Conservation (phyloP, 2,888 invertebrate species). For the Nasonia oneida region DNA sequence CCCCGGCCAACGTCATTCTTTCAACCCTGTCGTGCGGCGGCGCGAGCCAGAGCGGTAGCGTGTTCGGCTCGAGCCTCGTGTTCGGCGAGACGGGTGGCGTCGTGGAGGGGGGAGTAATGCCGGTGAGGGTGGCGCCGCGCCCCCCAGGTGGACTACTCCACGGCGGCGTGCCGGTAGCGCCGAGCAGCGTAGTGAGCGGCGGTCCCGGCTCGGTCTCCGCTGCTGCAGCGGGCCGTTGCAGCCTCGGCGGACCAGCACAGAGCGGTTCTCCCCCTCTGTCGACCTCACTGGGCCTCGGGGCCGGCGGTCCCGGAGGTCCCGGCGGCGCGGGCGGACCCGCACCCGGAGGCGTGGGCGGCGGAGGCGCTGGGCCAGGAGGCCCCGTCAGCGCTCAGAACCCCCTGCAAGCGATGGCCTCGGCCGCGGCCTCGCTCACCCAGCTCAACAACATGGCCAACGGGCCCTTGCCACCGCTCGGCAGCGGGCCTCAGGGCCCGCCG, state of each 20-base stretch:
- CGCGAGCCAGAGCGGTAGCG: slow-evolving; percentile 63
- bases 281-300: slow-evolving; percentile 71
- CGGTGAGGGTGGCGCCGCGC: slow-evolving; percentile 82
- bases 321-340: slow-evolving; percentile 35
- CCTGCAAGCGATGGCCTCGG: slow-evolving; percentile 77
- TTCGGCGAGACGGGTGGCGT: slow-evolving; percentile 75
- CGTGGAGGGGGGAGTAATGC: slow-evolving; percentile 79
- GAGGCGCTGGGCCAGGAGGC: slow-evolving; percentile 79
- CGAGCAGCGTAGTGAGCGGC: slow-evolving; percentile 83
- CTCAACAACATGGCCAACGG: slow-evolving; percentile 78
- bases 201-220: slow-evolving; percentile 77
- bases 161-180: slow-evolving; percentile 83
- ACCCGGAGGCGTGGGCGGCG: slow-evolving; percentile 77
- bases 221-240: slow-evolving; percentile 81
- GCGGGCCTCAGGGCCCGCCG: slow-evolving; percentile 73
- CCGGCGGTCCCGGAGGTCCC: slow-evolving; percentile 63
- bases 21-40: slow-evolving; percentile 61
- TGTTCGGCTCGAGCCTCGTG: slow-evolving; percentile 67
- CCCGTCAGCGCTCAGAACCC: slow-evolving; percentile 71
- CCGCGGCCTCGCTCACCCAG: slow-evolving; percentile 76
- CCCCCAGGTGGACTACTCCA: slow-evolving; percentile 84
- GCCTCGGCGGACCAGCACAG: slow-evolving; percentile 80
- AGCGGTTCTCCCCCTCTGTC: slow-evolving; percentile 75
- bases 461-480: slow-evolving; percentile 75
- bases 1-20: slow-evolving; percentile 56